Evolutionary conservation across 2,797 vertebrate genomes (phyloP), one percentile per base, ranked within the genome.

Genomic region (Anas georgica): DNA sequence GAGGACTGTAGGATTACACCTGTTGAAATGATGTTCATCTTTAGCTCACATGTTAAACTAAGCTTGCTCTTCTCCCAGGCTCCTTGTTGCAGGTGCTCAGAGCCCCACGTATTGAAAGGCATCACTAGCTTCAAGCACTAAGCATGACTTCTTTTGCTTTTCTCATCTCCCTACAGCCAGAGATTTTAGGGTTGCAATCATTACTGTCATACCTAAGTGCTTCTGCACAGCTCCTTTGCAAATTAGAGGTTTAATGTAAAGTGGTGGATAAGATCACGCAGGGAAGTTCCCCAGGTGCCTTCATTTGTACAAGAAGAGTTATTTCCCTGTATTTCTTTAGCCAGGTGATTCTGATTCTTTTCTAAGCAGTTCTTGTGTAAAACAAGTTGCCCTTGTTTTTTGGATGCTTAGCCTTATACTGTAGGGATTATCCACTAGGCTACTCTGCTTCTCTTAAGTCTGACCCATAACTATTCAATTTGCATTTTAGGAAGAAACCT

Each of bases 21-120:
- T 95, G 96, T 96, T 96, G 96, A 96, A 88, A 85, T 63, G 48
- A 63, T 31, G 59, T 63, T 92, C 31, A 1, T 77, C 81, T 91
- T 78, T 74, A 88, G 66, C 6, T 7, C 46, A 55, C 20, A 11
- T 6, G 22, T 45, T 68, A 46, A 83, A 48, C 69, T 64, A 88
- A 75, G 83, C 29, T 63, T 83, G 35, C 33, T 46, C 31, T 79
- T 67, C 26, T 83, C 60, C 74, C 62, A 2, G 2, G 23, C 41
- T 73, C 74, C 31, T 56, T 9, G 17, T 54, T 68, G 59, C 14
- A 46, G 62, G 35, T 33, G 39, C 10, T 67, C 25, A 75, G 79
- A 70, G 67, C 37, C 62, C 39, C 55, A 11, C 15, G 23, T 23
- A 25, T 17, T 46, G 21, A 68, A 76, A 69, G 37, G 23, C 21